Base-by-base conservation (phyloP, 2,797 vertebrate species). In the Sarcophilus harrisii region DNA sequence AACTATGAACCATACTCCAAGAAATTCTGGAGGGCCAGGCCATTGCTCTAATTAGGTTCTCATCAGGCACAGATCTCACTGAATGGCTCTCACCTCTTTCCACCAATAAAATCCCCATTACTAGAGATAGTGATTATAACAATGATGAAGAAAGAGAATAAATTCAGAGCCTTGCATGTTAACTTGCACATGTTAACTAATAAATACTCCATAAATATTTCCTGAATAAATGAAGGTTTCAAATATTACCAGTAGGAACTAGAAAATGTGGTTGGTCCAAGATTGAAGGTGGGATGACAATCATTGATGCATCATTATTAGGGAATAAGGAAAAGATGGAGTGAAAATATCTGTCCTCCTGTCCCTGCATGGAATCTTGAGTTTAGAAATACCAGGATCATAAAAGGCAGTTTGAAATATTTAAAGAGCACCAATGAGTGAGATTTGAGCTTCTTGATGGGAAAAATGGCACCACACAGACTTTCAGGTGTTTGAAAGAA, bases 1-100 rank as follows among this genome's bases (percentile, higher is more conserved):
- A 94, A 93, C 90, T 91, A 96, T 60, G 93, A 87, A 96, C 94
- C 95, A 95, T 97, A 92, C 94, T 66, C 94, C 97, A 92, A 90
- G 32, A 45, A 58, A 90, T 96, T 95, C 90, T 96, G 90, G 96
- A 97, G 93, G 94, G 94, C 93, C n/a, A 1, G 93, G 92, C 92
- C 95, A 90, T 92, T 94, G 96, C 92, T 96, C 94, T 94, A 93
- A 94, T 93, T 59, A 91, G 55, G 93, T 32, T 92, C 93, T 94
- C 92, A 89, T 32, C 87, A 58, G 91, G 94, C 90, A 27, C 32
- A 6, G 81, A 0, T 16, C 92, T 90, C 93, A 58, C 94, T 91
- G 90, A 92, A 81, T 90, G n/a, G 52, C 93, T 60, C 58, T 90
- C 95, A 94, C 16, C 0, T 58, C 1, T 60, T 91, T 54, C 59